Percentiles rank a stretch among this genome's conserved stretches.
These are phyloP conservation scores for Cryptops parisi DNA, from an alignment of 2,888 invertebrate species.

Conservation along the genomic window DNA sequence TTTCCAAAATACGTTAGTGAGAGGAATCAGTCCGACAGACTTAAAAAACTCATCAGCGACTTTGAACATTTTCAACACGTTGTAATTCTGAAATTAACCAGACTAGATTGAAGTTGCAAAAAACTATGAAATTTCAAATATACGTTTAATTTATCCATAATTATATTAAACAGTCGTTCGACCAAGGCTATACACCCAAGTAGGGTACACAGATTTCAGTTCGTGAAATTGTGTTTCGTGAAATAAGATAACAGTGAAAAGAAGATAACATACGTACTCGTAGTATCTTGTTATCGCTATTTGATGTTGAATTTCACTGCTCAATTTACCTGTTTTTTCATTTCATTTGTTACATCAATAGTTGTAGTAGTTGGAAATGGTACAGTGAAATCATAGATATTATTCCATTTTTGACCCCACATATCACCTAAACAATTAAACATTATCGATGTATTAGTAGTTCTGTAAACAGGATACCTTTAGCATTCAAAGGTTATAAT, in stretches of 20 bases:
- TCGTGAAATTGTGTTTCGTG: no score
- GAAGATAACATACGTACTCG: no score
- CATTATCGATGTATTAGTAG: no score
- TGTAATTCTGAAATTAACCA: slow-evolving; percentile 50
- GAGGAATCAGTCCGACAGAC: slow-evolving; percentile 60
- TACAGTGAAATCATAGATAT: slow-evolving; percentile 54
- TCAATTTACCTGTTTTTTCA: slow-evolving; percentile 34
- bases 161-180: no score
- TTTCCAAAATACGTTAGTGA: slow-evolving; percentile 71
- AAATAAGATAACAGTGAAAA: no score
- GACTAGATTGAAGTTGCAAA: not conserved
- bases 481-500: no score
- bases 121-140: not conserved
- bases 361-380: slow-evolving; percentile 55
- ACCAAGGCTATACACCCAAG: no score
- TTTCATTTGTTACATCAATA: slow-evolving; percentile 60
- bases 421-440: slow-evolving; percentile 50
- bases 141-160: no score
- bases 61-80: slow-evolving; percentile 59
- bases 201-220: no score
- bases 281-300: no score
- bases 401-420: slow-evolving; percentile 73
- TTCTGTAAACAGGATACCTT: no score
- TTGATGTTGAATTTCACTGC: no score
- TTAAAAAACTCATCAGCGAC: slow-evolving; percentile 73